Percentiles rank a stretch among this genome's conserved stretches.
phyloP scores from a whole-genome alignment of 2,888 invertebrate genomes.

The Napeogenes inachia region DNA sequence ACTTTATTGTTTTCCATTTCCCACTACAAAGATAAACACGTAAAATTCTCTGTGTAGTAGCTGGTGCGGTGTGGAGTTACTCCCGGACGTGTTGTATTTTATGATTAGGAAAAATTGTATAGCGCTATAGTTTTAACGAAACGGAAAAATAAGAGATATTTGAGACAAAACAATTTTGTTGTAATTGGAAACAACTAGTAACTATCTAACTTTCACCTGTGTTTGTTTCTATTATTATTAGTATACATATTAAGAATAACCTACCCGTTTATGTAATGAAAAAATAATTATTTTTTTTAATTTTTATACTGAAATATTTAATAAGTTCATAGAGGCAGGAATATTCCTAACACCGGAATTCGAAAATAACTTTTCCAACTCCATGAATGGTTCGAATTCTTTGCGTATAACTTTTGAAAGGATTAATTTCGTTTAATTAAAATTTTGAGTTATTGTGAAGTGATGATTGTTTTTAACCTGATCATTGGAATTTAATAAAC shows the following conservation, averaged over 20 bases:
- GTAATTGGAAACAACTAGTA: not conserved
- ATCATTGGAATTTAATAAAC: constrained; percentile 40
- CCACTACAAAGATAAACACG: constrained; percentile 28
- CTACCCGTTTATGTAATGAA: too few relatives aligned
- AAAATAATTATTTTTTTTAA: too few relatives aligned
- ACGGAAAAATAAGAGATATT: constrained; percentile 20
- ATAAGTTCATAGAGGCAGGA: constrained; percentile 35
- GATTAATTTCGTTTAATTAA: constrained; percentile 46
- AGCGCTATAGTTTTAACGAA: constrained; percentile 28
- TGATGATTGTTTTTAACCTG: constrained; percentile 34
- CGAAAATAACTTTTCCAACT: constrained; percentile 39
- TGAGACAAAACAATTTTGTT: constrained; percentile 6
- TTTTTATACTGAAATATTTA: constrained; percentile 5
- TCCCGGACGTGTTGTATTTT: constrained; percentile 38
- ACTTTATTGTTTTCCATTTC: constrained; percentile 17
- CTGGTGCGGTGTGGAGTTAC: constrained; percentile 28
- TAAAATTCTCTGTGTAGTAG: constrained; percentile 22
- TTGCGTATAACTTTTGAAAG: constrained; percentile 37
- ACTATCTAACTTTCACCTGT: too few relatives aligned
- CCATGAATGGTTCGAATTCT: constrained; percentile 43
- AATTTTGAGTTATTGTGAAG: constrained; percentile 37
- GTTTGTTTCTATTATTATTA: not conserved
- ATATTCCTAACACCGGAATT: constrained; percentile 33
- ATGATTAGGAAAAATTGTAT: constrained; percentile 35
- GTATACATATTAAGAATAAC: not conserved